A percentile compares a stretch with the other conserved stretches of the same genome.
phyloP scores from a whole-genome alignment of 2,797 vertebrate species.

The Eurystomus glaucurus region DNA sequence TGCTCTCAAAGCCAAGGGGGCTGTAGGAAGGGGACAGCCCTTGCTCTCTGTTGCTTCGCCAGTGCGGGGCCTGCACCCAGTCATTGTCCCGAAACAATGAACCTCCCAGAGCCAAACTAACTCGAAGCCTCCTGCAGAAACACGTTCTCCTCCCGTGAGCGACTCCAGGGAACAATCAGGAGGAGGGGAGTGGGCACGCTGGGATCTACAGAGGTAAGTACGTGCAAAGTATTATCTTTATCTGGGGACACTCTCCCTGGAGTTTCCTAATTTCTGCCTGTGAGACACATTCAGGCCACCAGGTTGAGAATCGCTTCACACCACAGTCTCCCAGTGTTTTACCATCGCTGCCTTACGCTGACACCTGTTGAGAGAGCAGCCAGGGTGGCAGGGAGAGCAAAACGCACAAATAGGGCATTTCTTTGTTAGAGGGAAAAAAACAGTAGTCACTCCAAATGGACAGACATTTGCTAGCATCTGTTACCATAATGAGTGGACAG shows the following conservation, averaged over 20 bases:
- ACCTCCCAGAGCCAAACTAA: background rate
- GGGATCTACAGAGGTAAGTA: background rate
- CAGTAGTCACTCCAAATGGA: background rate
- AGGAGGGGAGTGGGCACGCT: rapidly evolving
- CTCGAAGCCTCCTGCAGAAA: background rate
- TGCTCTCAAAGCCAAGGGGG: constrained; percentile 51
- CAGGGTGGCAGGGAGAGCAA: background rate
- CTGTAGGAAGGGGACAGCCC: constrained; percentile 47
- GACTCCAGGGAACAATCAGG: rapidly evolving
- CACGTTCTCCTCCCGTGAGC: rapidly evolving
- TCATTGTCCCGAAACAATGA: background rate
- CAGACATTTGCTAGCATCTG: background rate
- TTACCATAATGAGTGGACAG: background rate
- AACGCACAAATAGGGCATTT: background rate
- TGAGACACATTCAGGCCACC: background rate
- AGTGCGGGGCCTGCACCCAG: background rate
- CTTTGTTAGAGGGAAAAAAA: background rate
- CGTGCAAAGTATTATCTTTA: background rate
- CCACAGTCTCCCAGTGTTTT: background rate
- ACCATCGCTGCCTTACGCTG: background rate
- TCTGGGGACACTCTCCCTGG: background rate
- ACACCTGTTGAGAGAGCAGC: background rate
- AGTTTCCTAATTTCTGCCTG: background rate
- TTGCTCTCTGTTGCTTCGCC: constrained; percentile 46
- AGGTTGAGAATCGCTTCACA: rapidly evolving